Evolutionary conservation across 2,888 invertebrate species (phyloP), one percentile per base, ranked within the genome.

Genomic region (Rhingia campestris): DNA sequence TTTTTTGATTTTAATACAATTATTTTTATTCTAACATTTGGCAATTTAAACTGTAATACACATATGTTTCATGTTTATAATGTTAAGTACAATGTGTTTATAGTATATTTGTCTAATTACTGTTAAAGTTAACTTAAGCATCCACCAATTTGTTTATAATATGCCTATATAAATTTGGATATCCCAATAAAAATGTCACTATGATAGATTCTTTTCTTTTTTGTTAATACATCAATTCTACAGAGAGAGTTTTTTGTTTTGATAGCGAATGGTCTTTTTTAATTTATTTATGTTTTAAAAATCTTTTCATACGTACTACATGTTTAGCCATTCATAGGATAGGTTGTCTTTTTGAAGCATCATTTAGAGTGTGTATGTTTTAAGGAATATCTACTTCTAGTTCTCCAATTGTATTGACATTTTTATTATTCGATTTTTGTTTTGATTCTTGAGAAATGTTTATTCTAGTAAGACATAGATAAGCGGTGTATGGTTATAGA

Each of bases 131-230:
- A 76, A 81, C 72, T 72, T 61, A 82, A 82, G 81, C 81, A 58
- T 58, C 77, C 67, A 77, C 67, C 77, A 77, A 82, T 82, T 81
- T 73, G 53, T 76, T 76, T 63, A 32, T 59, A 47, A 59, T 58
- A 47, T 33, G 67, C 69, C 22, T 22, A 22, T 70, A 70, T 58
- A 81, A 81, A 81, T 72, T 81, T 77, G 54, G 77, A 66, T 77
- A 66, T 66, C 9, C 66, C 81, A 81, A 81, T 82, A 82, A 77
- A 82, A 82, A 77, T 81, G 61, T 59, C 59, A 59, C 7, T 41
- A 67, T 63, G 45, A 79, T 58, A 77, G 14, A 22, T 45, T 39
- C 59, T 47, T 14, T 12, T 54, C 61, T n/a, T 37, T 43, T 72
- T 66, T 30, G 47, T 47, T 61, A 45, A 61, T 69, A 74, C 73